Percentiles rank a stretch among this genome's conserved stretches.
Evolutionary conservation across 1,140 invertebrate species (phyloP).

Genomic region (Microvelia longipes): DNA sequence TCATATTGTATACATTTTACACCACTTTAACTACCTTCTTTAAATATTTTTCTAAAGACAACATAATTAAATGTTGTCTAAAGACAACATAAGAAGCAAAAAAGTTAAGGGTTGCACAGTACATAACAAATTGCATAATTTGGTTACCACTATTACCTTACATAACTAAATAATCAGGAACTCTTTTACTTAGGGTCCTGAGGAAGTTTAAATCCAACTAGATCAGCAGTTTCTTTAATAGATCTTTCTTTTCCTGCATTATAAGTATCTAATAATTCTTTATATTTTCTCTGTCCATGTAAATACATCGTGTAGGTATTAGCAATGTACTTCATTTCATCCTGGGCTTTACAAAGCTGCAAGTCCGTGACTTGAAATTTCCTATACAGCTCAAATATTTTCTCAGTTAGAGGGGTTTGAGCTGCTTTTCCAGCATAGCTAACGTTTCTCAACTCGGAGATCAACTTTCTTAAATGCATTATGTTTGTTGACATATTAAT

Average conservation of each 20-base stretch:
- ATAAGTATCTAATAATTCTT: slow-evolving; percentile 52
- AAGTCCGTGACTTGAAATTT: slow-evolving; percentile 60
- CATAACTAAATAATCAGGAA: too few relatives aligned
- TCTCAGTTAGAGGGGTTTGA: slow-evolving; percentile 42
- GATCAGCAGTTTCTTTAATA: slow-evolving; percentile 55
- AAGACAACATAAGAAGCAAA: too few relatives aligned
- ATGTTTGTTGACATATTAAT: slow-evolving; percentile 1
- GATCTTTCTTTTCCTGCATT: slow-evolving; percentile 58
- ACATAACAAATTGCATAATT: too few relatives aligned
- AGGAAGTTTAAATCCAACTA: slow-evolving; percentile 72
- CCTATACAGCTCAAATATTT: slow-evolving; percentile 52
- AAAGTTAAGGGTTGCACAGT: too few relatives aligned
- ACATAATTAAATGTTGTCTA: too few relatives aligned
- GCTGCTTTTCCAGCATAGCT: slow-evolving; percentile 35
- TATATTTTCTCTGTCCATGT: slow-evolving; percentile 42
- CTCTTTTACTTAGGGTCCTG: slow-evolving; percentile 57
- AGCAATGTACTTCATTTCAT: slow-evolving; percentile 54
- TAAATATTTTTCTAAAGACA: too few relatives aligned
- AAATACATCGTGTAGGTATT: slow-evolving; percentile 62
- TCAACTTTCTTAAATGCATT: slow-evolving; percentile 27
- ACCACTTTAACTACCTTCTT: too few relatives aligned
- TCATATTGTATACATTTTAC: too few relatives aligned
- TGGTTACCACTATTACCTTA: too few relatives aligned
- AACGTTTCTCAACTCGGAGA: slow-evolving; percentile 41
- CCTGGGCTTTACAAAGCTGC: slow-evolving; percentile 58